Conservation (phyloP, 2,113 vertebrate species). For the Pterocles orientalis region DNA sequence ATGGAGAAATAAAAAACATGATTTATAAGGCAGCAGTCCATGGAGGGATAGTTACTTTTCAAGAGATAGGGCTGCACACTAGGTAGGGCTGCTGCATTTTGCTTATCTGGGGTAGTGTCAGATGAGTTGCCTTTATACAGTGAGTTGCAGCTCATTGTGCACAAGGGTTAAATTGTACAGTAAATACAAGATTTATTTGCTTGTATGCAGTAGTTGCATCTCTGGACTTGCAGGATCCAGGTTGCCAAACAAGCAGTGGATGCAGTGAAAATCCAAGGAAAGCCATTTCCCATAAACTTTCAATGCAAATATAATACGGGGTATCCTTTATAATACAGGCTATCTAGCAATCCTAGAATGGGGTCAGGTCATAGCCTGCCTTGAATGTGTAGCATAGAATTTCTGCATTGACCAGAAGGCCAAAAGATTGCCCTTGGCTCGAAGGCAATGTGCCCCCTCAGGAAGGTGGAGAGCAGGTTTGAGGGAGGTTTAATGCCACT, state of each 20-base stretch:
- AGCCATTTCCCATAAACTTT: not conserved
- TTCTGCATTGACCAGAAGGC: not conserved
- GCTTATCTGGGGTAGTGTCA: not conserved
- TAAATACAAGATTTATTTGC: not conserved
- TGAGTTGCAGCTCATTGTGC: not conserved
- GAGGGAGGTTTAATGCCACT: not conserved
- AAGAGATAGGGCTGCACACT: not conserved
- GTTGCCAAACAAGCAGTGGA: not conserved
- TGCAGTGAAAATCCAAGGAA: not conserved
- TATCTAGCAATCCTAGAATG: fast-evolving
- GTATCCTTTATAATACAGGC: not conserved
- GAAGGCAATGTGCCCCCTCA: not conserved
- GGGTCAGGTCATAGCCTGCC: not conserved
- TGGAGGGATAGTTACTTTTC: not conserved
- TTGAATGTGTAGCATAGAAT: not conserved
- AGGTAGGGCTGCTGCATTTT: not conserved
- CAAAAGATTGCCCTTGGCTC: not conserved
- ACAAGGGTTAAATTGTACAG: not conserved
- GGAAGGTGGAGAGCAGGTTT: not conserved
- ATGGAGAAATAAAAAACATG: slow-evolving; percentile 28
- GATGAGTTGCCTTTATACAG: not conserved
- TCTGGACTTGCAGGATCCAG: not conserved
- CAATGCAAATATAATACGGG: not conserved
- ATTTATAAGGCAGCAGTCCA: slow-evolving; percentile 57
- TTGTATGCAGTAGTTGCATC: not conserved